Base-by-base conservation (phyloP, 1,140 invertebrate genomes). In the Atta cephalotes region DNA sequence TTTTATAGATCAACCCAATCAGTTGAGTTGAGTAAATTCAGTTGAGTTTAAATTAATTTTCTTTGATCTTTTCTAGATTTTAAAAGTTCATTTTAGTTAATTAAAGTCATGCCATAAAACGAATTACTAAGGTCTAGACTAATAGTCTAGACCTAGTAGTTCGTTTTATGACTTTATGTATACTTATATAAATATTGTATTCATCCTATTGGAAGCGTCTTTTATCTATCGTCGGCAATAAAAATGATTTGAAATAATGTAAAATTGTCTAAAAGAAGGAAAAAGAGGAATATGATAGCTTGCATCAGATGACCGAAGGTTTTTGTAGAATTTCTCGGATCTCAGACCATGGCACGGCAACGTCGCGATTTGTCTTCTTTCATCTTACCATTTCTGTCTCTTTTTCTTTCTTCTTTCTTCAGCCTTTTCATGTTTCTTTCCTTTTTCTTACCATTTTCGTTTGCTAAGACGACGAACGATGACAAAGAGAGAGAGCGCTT, bases 291-390 rank as follows among this genome's bases (percentile, higher is more conserved):
- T 71, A 72, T 25, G 85, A 87, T 86, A 77, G 76, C 56, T 85
- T 84, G 88, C 80, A 70, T 90, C 86, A 76, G 88, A 70, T 71
- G 72, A 71, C 71, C 71, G 88, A 79, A 86, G 71, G 90, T 78
- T 88, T 90, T 90, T 90, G 89, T 66, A 84, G 72, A 89, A 84
- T 90, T 88, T 88, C 87, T 91, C 62, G 71, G 71, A 70, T 66
- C 88, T 85, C 70, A 45, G 9, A 90, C 79, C 87, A 85, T 79
- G 89, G 92, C 86, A 86, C 93, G 93, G 93, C 93, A 94, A 94
- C 93, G 93, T 92, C 88, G 93, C 93, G 92, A 87, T 85, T 85
- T 77, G 66, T 70, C 66, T 89, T 53, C 35, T 77, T 82, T 82
- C 56, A 62, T 74, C 89, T 88, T 78, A 51, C 68, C 21, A 53